Percentiles rank a stretch among this genome's conserved stretches.
Conservation (phyloP, 2,888 invertebrate genomes). For the Tortricodes alternella region DNA sequence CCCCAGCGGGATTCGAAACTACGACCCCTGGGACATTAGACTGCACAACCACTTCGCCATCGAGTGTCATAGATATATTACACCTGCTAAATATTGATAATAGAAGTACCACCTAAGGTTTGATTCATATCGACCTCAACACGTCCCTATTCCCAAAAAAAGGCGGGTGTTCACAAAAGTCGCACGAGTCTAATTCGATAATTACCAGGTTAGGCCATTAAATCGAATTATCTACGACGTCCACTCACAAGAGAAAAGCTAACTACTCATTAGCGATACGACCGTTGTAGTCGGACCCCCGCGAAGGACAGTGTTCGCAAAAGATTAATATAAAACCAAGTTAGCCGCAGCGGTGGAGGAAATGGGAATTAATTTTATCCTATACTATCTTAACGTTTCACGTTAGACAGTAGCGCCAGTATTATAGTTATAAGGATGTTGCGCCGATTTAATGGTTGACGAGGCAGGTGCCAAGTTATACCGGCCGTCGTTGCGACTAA, state of each 20-base stretch:
- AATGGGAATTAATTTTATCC: not conserved
- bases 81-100: too few species aligned
- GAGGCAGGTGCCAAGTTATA: slow-evolving; percentile 38
- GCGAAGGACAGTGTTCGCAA: not conserved
- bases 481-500: slow-evolving; percentile 43
- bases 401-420: not conserved
- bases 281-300: slow-evolving; percentile 48
- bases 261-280: slow-evolving; percentile 71
- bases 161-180: slow-evolving; percentile 40
- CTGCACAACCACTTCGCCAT: too few species aligned
- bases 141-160: slow-evolving; percentile 34
- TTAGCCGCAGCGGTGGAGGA: not conserved
- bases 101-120: not conserved
- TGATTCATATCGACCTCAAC: not conserved
- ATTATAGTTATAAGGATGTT: not conserved
- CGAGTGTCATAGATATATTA: too few species aligned
- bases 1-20: too few species aligned
- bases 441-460: not conserved
- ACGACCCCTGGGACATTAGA: too few species aligned
- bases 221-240: slow-evolving; percentile 80
- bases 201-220: slow-evolving; percentile 72
- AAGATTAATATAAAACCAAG: not conserved
- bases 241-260: slow-evolving; percentile 72
- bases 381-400: not conserved
- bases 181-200: slow-evolving; percentile 68